phyloP scores from a whole-genome alignment of 2,113 vertebrate species.

The Erythrolamprus reginae region DNA sequence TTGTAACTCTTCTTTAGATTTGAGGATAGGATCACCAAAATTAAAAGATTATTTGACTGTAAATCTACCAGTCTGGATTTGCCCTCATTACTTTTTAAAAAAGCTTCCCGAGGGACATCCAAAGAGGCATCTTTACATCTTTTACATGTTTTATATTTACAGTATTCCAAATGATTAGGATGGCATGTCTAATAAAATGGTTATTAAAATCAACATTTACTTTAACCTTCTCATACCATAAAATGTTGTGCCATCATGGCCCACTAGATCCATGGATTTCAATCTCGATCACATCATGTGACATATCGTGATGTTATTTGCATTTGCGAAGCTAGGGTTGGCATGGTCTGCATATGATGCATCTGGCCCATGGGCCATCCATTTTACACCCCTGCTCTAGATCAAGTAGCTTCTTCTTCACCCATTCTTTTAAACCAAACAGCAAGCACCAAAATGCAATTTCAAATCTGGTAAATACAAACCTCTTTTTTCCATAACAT shows the following conservation, averaged over 20 bases:
- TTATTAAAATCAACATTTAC: neutral
- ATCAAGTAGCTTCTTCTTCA: neutral
- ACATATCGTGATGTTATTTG: too few relatives aligned
- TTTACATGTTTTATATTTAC: neutral
- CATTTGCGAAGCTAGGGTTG: too few relatives aligned
- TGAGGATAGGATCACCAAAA: neutral
- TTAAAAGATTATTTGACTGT: neutral
- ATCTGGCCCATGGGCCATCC: too few relatives aligned
- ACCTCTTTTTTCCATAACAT: neutral
- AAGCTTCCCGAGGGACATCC: neutral
- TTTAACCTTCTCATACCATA: neutral
- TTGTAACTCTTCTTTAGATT: neutral
- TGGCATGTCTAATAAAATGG: neutral
- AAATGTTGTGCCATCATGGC: neutral
- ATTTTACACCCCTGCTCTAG: too few relatives aligned
- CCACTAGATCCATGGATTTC: neutral
- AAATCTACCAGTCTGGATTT: neutral
- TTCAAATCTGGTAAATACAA: neutral
- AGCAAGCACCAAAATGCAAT: neutral
- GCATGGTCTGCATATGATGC: too few relatives aligned
- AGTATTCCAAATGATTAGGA: neutral
- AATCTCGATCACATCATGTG: too few relatives aligned
- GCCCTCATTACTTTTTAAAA: neutral
- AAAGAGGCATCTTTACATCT: neutral
- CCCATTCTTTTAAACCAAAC: neutral